phyloP scores from a whole-genome alignment of 2,888 invertebrate species.

The Drosophila rellima region DNA sequence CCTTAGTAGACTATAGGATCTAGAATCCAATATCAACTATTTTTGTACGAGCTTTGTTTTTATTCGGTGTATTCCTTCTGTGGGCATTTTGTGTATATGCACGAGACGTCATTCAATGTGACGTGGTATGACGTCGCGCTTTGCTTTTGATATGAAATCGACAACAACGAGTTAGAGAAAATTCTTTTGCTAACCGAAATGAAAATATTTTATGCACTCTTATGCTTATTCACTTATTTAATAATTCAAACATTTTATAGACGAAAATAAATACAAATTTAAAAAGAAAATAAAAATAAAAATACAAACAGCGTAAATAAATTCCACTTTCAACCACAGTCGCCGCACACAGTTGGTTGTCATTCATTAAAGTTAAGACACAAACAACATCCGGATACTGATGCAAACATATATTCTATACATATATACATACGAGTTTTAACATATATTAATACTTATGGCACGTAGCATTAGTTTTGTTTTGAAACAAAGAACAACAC shows the following conservation, averaged over 20 bases:
- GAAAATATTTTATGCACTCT: slow-evolving; percentile 63
- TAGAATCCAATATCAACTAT: slow-evolving; percentile 42
- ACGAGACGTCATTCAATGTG: slow-evolving; percentile 45
- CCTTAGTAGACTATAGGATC: slow-evolving; percentile 15
- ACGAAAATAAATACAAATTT: slow-evolving; percentile 35
- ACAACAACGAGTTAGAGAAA: slow-evolving; percentile 20
- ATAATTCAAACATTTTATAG: slow-evolving; percentile 53
- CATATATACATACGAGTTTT: slow-evolving; percentile 8
- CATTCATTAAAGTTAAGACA: slow-evolving; percentile 49
- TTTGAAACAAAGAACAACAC: slow-evolving; percentile 34
- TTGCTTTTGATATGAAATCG: slow-evolving; percentile 38
- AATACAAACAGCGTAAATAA: slow-evolving; percentile 48
- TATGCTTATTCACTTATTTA: slow-evolving; percentile 56
- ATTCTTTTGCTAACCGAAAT: slow-evolving; percentile 35
- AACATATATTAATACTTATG: slow-evolving; percentile 41
- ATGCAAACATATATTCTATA: slow-evolving; percentile 2
- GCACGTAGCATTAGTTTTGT: slow-evolving; percentile 30
- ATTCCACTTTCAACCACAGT: slow-evolving; percentile 47
- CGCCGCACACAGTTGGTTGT: slow-evolving; percentile 33
- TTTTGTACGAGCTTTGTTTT: slow-evolving; percentile 49
- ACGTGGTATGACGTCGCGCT: slow-evolving; percentile 46
- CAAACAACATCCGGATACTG: slow-evolving; percentile 3
- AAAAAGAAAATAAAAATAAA: slow-evolving; percentile 17
- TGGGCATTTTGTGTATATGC: slow-evolving; percentile 54
- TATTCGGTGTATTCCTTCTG: slow-evolving; percentile 39